These are phyloP conservation scores for Atta colombica DNA, from an alignment of 1,140 invertebrate species.

Conservation along the genomic window DNA sequence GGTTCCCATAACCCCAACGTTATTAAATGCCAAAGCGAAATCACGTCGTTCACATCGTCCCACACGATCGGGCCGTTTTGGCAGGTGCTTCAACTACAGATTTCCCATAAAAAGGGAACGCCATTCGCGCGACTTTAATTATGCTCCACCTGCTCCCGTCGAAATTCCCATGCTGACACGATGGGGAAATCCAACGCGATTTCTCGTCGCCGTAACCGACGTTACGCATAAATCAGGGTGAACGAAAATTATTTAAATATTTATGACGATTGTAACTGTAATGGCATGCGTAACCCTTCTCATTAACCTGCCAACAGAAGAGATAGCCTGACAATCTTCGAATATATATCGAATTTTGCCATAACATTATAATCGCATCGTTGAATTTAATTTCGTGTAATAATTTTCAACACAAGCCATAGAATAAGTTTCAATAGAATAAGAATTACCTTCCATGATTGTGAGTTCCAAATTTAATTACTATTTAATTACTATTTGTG, in stretches of 20 bases:
- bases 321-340: conserved; percentile 27
- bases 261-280: conserved; percentile 63
- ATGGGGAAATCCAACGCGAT: conserved; percentile 49
- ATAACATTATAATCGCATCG: background rate
- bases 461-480: background rate
- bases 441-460: background rate
- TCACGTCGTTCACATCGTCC: conserved; percentile 64
- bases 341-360: conserved; percentile 1
- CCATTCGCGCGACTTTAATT: conserved; percentile 67
- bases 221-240: conserved; percentile 59
- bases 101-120: conserved; percentile 81
- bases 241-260: conserved; percentile 62
- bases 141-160: conserved; percentile 63
- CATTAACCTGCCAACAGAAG: conserved; percentile 32
- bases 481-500: background rate
- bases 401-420: background rate
- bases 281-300: conserved; percentile 30
- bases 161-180: conserved; percentile 65
- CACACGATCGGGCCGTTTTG: conserved; percentile 74
- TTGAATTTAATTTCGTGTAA: background rate
- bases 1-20: conserved; percentile 84
- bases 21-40: conserved; percentile 75
- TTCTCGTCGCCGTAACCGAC: conserved; percentile 49
- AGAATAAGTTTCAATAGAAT: background rate
- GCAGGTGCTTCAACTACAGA: conserved; percentile 80